Evolutionary conservation across 2,888 invertebrate species (phyloP).

Genomic region (Pachydiplax longipennis): DNA sequence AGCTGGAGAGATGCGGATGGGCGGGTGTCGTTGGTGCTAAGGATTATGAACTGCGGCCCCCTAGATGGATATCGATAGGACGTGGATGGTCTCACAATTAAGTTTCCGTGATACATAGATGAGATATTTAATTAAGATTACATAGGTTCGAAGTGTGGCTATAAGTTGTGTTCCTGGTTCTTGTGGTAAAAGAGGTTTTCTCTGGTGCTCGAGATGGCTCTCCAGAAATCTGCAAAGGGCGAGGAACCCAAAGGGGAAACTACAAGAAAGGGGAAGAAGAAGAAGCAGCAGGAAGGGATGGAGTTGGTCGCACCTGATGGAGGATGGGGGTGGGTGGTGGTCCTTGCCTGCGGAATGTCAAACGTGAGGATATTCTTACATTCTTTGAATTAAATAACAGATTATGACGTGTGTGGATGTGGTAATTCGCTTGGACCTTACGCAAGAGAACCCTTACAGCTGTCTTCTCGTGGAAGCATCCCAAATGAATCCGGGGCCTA

Average conservation of each 20-base stretch:
- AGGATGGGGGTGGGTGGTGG: constrained; percentile 79
- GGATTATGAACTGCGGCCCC: too few species aligned
- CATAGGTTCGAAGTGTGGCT: too few species aligned
- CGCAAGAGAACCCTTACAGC: too few species aligned
- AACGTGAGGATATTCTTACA: not conserved
- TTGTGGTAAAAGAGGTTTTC: not conserved
- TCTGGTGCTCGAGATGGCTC: not conserved
- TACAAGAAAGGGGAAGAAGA: not conserved
- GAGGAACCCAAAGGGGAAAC: not conserved
- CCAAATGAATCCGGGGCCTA: too few species aligned
- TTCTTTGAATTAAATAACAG: too few species aligned
- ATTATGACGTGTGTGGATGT: too few species aligned
- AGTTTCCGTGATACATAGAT: not conserved
- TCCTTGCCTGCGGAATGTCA: constrained; percentile 67
- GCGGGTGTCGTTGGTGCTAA: not conserved
- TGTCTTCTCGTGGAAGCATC: too few species aligned
- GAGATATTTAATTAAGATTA: not conserved
- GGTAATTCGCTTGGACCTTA: too few species aligned
- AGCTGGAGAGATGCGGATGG: not conserved
- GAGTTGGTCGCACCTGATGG: constrained; percentile 69
- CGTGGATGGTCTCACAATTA: too few species aligned
- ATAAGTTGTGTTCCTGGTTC: too few species aligned
- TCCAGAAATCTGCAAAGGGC: not conserved
- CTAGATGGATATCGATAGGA: not conserved
- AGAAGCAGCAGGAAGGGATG: not conserved